Evolutionary conservation across 2,797 vertebrate species (phyloP), one percentile per base, ranked within the genome.

Genomic region (Myripristis jacobus): DNA sequence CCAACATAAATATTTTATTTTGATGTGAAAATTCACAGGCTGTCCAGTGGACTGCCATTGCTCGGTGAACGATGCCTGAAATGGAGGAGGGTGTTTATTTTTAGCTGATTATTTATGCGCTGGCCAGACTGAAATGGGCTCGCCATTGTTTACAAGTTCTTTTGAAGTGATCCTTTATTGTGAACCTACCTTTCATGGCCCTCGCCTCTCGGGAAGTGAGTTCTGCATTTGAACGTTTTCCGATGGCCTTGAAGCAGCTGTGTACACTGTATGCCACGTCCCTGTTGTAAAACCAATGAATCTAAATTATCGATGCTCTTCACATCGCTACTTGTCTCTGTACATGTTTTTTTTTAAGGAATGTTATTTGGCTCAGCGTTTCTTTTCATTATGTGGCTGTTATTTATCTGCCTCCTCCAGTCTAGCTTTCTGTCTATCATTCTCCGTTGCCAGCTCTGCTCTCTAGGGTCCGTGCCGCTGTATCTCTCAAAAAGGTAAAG

Each of bases 91-190:
- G 36, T 76, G 87, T 86, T 91, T 94, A 93, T 94, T 94, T 93
- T 90, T 87, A 89, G 91, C 82, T 82, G 86, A 92, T 92, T 89
- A 91, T 92, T 81, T 87, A 71, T 73, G 52, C 77, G 75, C 66
- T 6, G 68, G 58, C 77, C 88, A 88, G 87, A 92, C 90, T 92
- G 87, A 93, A 93, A 91, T 72, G 84, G 77, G 81, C 81, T 79
- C 34, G 69, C 90, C 82, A 93, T 94, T 94, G 93, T 94, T 92
- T 91, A 81, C 88, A 64, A 90, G 89, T 88, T 88, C 93, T 92
- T 94, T 95, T 95, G 93, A 95, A 93, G 92, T 92, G 92, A 91
- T 91, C 88, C 89, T 88, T 92, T 86, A 92, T 92, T 92, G 87
- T 92, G 83, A 83, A 82, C 80, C 83, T 1, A 74, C 82, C 91